Percentiles rank a stretch among this genome's conserved stretches.
Conservation (phyloP, 2,113 vertebrate species). For the Myanophis thanlyinensis region DNA sequence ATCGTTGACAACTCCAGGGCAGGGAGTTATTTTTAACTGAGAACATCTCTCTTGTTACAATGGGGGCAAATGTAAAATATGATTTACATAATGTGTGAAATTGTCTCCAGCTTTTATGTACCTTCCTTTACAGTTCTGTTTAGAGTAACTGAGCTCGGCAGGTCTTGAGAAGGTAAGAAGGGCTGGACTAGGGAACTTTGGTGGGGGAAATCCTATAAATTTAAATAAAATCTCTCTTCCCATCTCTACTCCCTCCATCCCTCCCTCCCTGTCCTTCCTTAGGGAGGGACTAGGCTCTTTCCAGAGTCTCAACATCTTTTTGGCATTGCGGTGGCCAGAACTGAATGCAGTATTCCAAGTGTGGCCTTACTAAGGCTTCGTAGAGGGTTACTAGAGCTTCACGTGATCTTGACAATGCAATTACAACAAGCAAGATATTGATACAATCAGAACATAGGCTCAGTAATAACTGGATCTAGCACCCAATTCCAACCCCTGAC, state of each 20-base stretch:
- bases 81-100: neutral
- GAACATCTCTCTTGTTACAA: neutral
- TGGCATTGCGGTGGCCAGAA: no score
- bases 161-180: neutral
- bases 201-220: neutral
- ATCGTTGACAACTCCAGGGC: neutral
- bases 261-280: no score
- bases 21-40: neutral
- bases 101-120: neutral
- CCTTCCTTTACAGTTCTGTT: neutral
- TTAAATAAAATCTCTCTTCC: neutral
- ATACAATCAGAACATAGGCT: neutral
- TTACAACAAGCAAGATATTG: neutral
- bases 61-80: neutral
- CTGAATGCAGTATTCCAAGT: no score
- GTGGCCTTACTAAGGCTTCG: no score
- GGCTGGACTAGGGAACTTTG: neutral
- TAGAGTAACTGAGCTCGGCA: neutral
- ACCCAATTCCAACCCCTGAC: neutral
- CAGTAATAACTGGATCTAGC: neutral
- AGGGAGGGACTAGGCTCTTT: no score
- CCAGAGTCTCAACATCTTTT: no score
- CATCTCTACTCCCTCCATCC: neutral
- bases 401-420: neutral
- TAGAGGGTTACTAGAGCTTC: no score